Base-by-base conservation (phyloP, 1,140 invertebrate species). In the Trissolcus basalis region DNA sequence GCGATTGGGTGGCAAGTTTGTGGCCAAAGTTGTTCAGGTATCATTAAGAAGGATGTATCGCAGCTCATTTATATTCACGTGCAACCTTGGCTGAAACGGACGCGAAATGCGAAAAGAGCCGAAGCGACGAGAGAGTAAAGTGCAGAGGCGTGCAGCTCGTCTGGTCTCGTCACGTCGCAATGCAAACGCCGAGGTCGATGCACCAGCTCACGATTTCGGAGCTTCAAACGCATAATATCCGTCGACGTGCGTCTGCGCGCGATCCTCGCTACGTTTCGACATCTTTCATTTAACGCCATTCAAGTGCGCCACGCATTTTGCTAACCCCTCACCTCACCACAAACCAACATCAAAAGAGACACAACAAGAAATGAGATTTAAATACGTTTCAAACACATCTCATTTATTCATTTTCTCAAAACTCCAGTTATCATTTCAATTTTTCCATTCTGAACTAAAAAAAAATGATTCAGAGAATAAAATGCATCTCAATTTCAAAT, bases 21-120 rank as follows among this genome's bases (percentile, higher is more conserved):
- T 39, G 45, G 50, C 19, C 32, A 33, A 45, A 70, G 50, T 60
- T 61, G 50, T 53, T 47, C 49, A 53, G 58, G 56, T 55, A 65
- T 74, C 71, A 68, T 68, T 74, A 65, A 67, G 63, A 27, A 58
- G 71, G 63, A 74, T 74, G 71, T 45, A 63, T 63, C 45, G 58
- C 45, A 13, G 43, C 63, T 68, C 71, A 63, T 74, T 74, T 74
- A 68, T 68, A 74, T 74, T 74, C 71, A 63, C 63, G 56, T 47
- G 63, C 63, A 68, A 68, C 63, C 71, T 63, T 68, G 71, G 56
- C 58, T 60, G 10, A 36, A 59, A 59, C 54, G 44, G 51, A 68
- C 58, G 59, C 48, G 59, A 75, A 75, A 67, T 68, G 27, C 58
- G 58, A 61, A 61, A 72, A 72, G 69, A 72, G 53, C 48, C 50